Base-by-base conservation (phyloP, 2,797 vertebrate species). In the Coluber constrictor region DNA sequence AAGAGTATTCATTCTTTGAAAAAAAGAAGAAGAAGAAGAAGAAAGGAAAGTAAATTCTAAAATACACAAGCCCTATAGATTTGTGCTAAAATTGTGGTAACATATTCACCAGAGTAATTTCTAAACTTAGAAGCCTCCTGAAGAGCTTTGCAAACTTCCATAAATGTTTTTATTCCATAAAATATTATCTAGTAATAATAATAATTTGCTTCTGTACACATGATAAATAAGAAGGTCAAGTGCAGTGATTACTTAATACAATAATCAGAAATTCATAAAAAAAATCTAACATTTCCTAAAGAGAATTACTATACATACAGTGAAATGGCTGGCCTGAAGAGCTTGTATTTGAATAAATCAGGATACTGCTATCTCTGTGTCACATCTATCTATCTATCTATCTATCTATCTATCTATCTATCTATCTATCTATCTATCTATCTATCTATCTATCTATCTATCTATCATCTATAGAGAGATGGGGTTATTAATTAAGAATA, bases 71-170 rank as follows among this genome's bases (percentile, higher is more conserved):
- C 37, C 37, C 37, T 23, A 43, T 11, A 23, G 20, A 23, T 43
- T 43, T 47, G 18, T 87, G 9, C 92, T 94, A 90, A 11, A 6
- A 94, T 93, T 94, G 90, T 59, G 47, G 87, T 93, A 60, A 83
- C 66, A 83, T 94, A 95, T 93, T 92, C 37, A 92, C 23, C 13
- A 91, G 86, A 93, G 3, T 89, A 94, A 93, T 87, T 94, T 93
- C 56, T 12, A 94, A 20, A 92, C 56, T 37, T 90, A 92, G 79
- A 93, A 90, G 54, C 3, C 12, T 7, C 15, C 87, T 79, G 37
- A 91, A 90, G 90, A 92, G 79, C 89, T 93, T 90, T 79, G 37
- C 4, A 83, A 60, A 91, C 57, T 91, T 66, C 55, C 92, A 93
- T 86, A 90, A 83, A 25, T 83, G 4, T 83, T 83, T 43, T 25